These are phyloP conservation scores for Eudorcas thomsonii DNA, from an alignment of 2,113 vertebrate species.

Conservation along the genomic window DNA sequence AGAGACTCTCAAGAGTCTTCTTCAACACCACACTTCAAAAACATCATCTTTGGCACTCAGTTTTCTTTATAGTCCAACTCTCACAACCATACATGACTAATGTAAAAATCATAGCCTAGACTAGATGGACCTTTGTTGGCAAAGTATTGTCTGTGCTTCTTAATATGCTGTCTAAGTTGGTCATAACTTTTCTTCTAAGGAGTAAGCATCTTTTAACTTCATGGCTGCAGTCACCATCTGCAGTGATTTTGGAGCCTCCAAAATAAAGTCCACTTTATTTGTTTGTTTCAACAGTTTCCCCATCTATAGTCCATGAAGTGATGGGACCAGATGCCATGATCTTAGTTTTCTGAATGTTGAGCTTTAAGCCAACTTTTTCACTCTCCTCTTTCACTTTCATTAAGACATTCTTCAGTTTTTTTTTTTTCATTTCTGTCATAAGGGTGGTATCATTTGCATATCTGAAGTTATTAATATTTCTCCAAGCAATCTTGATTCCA, in stretches of 20 bases:
- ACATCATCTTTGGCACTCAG: fast-evolving
- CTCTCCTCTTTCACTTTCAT: too few species aligned
- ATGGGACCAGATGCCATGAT: too few species aligned
- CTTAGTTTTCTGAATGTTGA: too few species aligned
- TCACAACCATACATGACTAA: neutral
- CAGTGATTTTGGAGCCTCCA: neutral
- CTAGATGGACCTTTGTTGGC: neutral
- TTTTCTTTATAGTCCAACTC: neutral
- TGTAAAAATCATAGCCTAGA: neutral
- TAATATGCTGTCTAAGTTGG: neutral
- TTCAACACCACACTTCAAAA: neutral
- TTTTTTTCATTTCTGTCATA: too few species aligned
- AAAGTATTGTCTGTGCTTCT: neutral
- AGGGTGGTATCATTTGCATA: too few species aligned
- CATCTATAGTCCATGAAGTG: too few species aligned
- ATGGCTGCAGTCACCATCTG: neutral
- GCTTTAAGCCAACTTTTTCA: too few species aligned
- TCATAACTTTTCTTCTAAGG: neutral
- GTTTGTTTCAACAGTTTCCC: too few species aligned
- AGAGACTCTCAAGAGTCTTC: neutral
- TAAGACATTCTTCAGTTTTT: too few species aligned
- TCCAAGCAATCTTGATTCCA: too few species aligned
- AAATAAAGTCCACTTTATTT: too few species aligned
- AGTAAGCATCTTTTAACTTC: neutral
- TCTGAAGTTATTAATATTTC: too few species aligned